Base-by-base conservation (phyloP, 2,888 invertebrate genomes). In the Cerceris ruficornis region DNA sequence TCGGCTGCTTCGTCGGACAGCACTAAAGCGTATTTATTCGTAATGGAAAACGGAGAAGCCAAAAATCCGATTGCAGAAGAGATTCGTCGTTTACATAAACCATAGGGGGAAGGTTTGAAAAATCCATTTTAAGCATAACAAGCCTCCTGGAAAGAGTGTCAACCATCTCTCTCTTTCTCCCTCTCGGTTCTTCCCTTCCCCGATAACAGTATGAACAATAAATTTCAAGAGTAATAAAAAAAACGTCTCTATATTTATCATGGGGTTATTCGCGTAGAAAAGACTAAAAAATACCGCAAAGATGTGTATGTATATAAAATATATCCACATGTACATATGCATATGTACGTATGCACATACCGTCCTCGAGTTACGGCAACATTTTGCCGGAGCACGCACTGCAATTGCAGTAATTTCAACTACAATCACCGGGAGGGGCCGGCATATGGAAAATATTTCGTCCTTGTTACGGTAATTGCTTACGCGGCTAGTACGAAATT, bases 381-480 rank as follows among this genome's bases (percentile, higher is more conserved):
- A 60, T 46, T 43, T 15, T 60, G 14, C 46, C 17, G 6, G 13
- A 15, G 65, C 61, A 42, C 42, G 66, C 65, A 39, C n/a, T 41
- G 54, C 39, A 60, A 68, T 78, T 68, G 43, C 78, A 60, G 64
- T 71, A 71, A 78, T 78, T 78, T 64, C 68, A 59, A 52, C 67
- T 71, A 52, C 71, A 68, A 71, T 77, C 67, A 55, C 77, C 55
- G 17, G 6, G 28, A 28, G 28, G 28, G 41, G 7, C 39, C 64
- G 7, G 59, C 67, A 14, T 70, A 77, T 64, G 77, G 64, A 71
- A 71, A 78, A 64, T 71, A 68, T 76, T 77, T 77, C 46, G 39
- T 57, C 69, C 75, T 76, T 60, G 69, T 69, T 66, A 76, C 76
- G 50, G 57, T 76, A 76, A 77, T 77, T 76, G 76, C 61, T 65